phyloP scores from a whole-genome alignment of 2,113 vertebrate genomes.

The Excalfactoria chinensis region DNA sequence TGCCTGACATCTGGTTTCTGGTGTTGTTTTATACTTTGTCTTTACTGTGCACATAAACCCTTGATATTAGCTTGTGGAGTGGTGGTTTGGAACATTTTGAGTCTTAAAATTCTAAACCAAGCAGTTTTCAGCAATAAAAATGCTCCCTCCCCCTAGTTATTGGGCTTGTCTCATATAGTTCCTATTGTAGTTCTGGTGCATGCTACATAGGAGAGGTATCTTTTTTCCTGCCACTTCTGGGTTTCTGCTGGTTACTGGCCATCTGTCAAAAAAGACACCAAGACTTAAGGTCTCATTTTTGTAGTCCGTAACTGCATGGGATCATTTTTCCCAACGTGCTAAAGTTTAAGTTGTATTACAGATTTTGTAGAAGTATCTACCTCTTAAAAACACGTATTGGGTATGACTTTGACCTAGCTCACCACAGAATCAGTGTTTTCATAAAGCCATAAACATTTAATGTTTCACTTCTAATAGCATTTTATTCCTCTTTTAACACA shows the following conservation, averaged over 20 bases:
- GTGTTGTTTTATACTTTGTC: neutral
- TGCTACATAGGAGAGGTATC: too few relatives aligned
- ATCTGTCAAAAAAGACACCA: neutral
- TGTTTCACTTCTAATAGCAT: neutral
- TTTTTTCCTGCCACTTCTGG: neutral
- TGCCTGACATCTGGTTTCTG: neutral
- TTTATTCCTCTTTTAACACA: neutral
- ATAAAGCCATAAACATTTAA: neutral
- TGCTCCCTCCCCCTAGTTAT: neutral
- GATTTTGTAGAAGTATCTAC: neutral
- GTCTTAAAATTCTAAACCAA: neutral
- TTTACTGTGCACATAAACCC: neutral
- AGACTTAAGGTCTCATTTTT: neutral
- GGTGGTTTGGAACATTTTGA: neutral
- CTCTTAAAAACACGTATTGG: neutral
- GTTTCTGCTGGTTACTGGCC: neutral
- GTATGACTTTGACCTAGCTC: neutral
- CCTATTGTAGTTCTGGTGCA: too few relatives aligned
- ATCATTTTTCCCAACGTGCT: neutral
- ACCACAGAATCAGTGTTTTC: neutral
- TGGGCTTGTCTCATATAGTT: neutral
- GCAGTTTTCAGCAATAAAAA: neutral
- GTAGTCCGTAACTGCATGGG: neutral
- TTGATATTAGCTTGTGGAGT: neutral
- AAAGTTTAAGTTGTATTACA: neutral